Base-by-base conservation (phyloP, 2,113 vertebrate species). In the Gadus chalcogrammus region DNA sequence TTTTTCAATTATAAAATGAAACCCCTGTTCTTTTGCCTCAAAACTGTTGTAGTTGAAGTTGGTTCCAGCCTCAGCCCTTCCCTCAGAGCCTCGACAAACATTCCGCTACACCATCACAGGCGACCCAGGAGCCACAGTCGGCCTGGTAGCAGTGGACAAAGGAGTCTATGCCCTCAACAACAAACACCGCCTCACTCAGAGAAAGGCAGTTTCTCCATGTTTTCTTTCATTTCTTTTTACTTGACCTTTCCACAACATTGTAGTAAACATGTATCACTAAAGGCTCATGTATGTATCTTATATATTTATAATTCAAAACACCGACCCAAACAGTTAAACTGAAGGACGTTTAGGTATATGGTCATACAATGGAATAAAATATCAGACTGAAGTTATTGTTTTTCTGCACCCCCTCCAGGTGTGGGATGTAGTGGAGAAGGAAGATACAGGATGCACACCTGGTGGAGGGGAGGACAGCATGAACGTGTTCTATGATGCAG, bases 91-190 rank as follows among this genome's bases (percentile, higher is more conserved):
- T 64, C 75, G 81, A 7, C 78, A 4, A 22, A 58, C 17, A 17
- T 88, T 91, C 62, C 12, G 60, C 27, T 56, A 89, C 24, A 84
- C 70, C 35, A 71, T 94, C 27, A 92, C 84, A 1, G 93, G 94
- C 42, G 91, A 92, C 18, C 77, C 92, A 13, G 83, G 52, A 0
- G 90, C 93, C 65, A 82, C 60, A 4, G 91, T 93, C 52, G 88
- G 89, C 60, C 80, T 95, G 65, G 84, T 94, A 15, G 92, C 91
- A 1, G 88, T 94, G 60, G 92, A 94, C 75, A 93, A 93, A 79
- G 93, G 88, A 0, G 85, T 94, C 48, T 92, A 89, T 12, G 81
- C 88, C 20, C 81, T 94, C 31, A 93, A 91, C 81, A 92, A 91
- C 80, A 87, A 93, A 79, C 79, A 90, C 74, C 87, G 86, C 42